Base-by-base conservation (phyloP, 1,140 invertebrate species). In the Procambarus clarkii region DNA sequence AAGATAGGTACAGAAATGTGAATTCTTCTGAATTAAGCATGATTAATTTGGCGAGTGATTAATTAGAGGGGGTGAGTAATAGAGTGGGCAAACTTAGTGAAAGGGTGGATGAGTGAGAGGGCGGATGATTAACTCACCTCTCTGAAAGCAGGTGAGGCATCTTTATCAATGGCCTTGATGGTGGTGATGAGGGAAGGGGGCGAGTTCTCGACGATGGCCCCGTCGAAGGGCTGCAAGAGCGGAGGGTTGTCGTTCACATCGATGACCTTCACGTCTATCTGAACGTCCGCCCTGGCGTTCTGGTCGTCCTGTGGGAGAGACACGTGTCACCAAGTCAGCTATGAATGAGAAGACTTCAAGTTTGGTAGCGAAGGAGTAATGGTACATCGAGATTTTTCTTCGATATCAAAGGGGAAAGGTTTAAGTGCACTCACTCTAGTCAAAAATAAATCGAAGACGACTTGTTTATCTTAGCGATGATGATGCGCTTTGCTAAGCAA, bases 211-310 rank as follows among this genome's bases (percentile, higher is more conserved):
- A 84, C 74, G 71, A 91, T 82, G 50, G 88, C 81, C 2, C 88
- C 88, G 54, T 91, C 81, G 74, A 85, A 91, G 34, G 88, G 82
- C 74, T 83, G 80, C 34, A 91, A 74, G 3, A 91, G 24, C 3
- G 88, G 88, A 8, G 81, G 69, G 46, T 84, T 91, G 80, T 91
- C 88, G 81, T 91, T 91, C 48, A 84, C 82, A 71, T 91, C 88
- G 18, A 15, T 1, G 21, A 91, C 64, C 2, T 77, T 45, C 24
- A 91, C 88, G 18, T 24, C 8, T 34, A 91, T 78, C 81, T 84
- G 81, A 24, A 76, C 71, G 88, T 91, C 74, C 24, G 9, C 34
- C 46, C 80, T n/a, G 24, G 88, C 81, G 54, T 83, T 77, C 82
- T 84, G 54, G 24, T 83, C 76, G 82, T 91, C 85, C 88, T 91